Evolutionary conservation across 1,140 invertebrate genomes (phyloP).

Genomic region (Drosophila hydei): DNA sequence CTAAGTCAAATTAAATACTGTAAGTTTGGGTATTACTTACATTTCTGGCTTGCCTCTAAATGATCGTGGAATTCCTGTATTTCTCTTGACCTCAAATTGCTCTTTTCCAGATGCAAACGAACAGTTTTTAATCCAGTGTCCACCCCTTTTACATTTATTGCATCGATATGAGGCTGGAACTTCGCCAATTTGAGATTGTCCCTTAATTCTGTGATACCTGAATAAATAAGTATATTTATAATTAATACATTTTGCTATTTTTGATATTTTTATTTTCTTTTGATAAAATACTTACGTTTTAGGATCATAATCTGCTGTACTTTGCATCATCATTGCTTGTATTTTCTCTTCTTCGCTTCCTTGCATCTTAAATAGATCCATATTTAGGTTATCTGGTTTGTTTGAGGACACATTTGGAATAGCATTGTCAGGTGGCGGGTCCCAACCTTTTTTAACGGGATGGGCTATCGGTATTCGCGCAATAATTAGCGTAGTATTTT

Average conservation of each 20-base stretch:
- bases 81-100: slow-evolving; percentile 93
- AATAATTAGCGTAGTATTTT: slow-evolving; percentile 98
- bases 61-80: slow-evolving; percentile 98
- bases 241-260: background rate
- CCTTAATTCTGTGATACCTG: slow-evolving; percentile 94
- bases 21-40: slow-evolving; percentile 32
- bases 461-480: slow-evolving; percentile 94
- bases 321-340: slow-evolving; percentile 97
- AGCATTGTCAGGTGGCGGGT: slow-evolving; percentile 78
- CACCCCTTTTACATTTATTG: slow-evolving; percentile 95
- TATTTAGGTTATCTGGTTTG: slow-evolving; percentile 60
- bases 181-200: slow-evolving; percentile 93
- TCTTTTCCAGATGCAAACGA: slow-evolving; percentile 86
- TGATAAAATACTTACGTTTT: slow-evolving; percentile 91
- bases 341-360: slow-evolving; percentile 98
- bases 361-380: slow-evolving; percentile 95
- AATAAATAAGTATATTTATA: background rate
- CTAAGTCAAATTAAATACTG: background rate
- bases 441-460: slow-evolving; percentile 90
- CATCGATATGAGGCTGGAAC: slow-evolving; percentile 96
- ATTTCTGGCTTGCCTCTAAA: slow-evolving; percentile 90
- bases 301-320: slow-evolving; percentile 97
- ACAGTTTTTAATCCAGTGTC: slow-evolving; percentile 98
- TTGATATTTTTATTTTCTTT: background rate
- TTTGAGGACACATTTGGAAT: slow-evolving; percentile 29